Base-by-base conservation (phyloP, 1,140 invertebrate genomes). In the Sarcophaga bullata region DNA sequence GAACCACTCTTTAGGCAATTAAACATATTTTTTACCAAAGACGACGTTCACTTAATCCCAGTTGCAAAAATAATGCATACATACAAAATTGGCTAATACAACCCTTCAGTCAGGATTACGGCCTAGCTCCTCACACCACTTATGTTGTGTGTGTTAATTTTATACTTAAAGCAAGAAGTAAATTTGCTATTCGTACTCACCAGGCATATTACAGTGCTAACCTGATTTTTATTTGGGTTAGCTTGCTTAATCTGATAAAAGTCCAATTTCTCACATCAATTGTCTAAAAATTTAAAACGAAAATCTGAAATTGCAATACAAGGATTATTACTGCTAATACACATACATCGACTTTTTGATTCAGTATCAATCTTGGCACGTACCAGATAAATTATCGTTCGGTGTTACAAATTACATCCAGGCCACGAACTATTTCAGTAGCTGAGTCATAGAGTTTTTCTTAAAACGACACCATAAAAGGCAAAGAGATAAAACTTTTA, bases 211-310 rank as follows among this genome's bases (percentile, higher is more conserved):
- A 37, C 8, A 4, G 72, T n/a, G n/a, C n/a, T n/a, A n/a, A n/a
- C 72, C 11, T 73, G 72, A 37, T 13, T 9, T 47, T 58, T n/a
- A 10, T 46, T 37, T 13, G 17, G 11, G 15, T 52, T 17, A 37
- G 11, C 17, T 49, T 0, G 25, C 49, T 82, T 78, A 52, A 15
- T 37, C 11, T 11, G 46, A 15, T 50, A 49, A 19, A 82, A 52
- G 47, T 82, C 73, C n/a, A 82, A 58, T 62, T 82, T 73, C 15
- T 82, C 81, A 37, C 73, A 76, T 3, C 81, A 19, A 54, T 15
- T 17, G 25, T 76, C 81, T 54, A 82, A 48, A 82, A 82, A 75
- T 13, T 76, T 25, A 37, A 82, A 47, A 73, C n/a, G n/a, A n/a
- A 82, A 82, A 13, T 76, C n/a, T n/a, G 15, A 3, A 54, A 54